Conservation (phyloP, 2,113 vertebrate genomes). For the Nothobranchius furzeri region DNA sequence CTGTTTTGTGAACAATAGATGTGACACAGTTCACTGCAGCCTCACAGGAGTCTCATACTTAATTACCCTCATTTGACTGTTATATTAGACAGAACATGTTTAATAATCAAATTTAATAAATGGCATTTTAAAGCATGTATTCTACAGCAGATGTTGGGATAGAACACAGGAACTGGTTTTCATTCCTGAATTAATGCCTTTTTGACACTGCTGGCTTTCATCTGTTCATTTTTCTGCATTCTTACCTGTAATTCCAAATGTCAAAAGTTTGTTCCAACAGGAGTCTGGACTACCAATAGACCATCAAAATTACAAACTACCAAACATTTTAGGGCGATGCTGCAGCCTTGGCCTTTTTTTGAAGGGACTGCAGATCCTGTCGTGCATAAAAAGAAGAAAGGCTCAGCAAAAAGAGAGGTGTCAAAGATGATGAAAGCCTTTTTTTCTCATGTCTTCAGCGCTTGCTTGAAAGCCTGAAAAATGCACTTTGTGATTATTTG, state of each 20-base stretch:
- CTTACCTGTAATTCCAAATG: neutral
- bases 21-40: slow-evolving; percentile 11
- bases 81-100: neutral
- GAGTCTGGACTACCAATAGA: neutral
- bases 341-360: neutral
- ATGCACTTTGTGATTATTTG: slow-evolving; percentile 13
- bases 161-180: neutral
- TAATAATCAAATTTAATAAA: neutral
- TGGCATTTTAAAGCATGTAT: slow-evolving; percentile 7
- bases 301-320: neutral
- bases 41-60: slow-evolving; percentile 3
- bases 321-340: neutral
- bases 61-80: slow-evolving; percentile 4
- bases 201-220: neutral
- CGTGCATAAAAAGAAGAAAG: neutral
- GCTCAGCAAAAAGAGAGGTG: neutral
- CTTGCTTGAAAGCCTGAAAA: slow-evolving; percentile 27
- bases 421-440: slow-evolving; percentile 38
- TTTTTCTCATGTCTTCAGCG: slow-evolving; percentile 4
- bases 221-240: neutral
- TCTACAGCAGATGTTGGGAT: neutral
- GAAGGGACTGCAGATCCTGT: neutral
- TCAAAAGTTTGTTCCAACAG: neutral
- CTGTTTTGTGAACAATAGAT: neutral
- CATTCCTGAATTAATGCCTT: slow-evolving; percentile 9